Evolutionary conservation across 2,888 invertebrate genomes (phyloP).

Genomic region (Prenolepis imparis): DNA sequence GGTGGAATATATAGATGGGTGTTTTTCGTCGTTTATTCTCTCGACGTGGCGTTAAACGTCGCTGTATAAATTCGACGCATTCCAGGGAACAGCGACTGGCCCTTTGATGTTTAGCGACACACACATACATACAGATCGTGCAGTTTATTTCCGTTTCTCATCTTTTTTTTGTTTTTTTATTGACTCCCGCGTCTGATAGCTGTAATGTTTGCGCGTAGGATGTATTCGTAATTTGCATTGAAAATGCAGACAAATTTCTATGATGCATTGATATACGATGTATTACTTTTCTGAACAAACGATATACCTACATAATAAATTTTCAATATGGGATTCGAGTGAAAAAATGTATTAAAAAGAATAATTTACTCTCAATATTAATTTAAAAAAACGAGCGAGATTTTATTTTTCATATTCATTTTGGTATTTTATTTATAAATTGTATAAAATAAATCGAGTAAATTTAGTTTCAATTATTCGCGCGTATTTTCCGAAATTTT

Average conservation of each 20-base stretch:
- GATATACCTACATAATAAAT: background rate
- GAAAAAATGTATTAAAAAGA: background rate
- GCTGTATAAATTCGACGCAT: constrained; percentile 7
- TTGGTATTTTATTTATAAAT: background rate
- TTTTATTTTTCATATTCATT: background rate
- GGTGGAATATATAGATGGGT: background rate
- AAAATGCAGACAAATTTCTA: constrained; percentile 11
- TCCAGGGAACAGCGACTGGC: background rate
- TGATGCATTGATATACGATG: background rate
- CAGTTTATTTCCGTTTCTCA: constrained; percentile 20
- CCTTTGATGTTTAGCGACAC: constrained; percentile 39
- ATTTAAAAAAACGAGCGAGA: background rate
- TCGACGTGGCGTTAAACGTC: background rate
- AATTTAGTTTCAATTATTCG: background rate
- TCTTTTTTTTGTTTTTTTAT: constrained; percentile 25
- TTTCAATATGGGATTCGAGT: constrained; percentile 9
- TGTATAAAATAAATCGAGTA: constrained; percentile 3
- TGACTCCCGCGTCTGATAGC: background rate
- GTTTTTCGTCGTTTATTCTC: background rate
- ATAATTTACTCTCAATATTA: background rate
- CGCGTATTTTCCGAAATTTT: background rate
- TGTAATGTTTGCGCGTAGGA: background rate
- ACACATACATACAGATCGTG: background rate
- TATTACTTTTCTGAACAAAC: background rate
- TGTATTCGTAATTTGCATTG: background rate